Base-by-base conservation (phyloP, 2,888 invertebrate genomes). In the Scaptomyza cyrtandrae region DNA sequence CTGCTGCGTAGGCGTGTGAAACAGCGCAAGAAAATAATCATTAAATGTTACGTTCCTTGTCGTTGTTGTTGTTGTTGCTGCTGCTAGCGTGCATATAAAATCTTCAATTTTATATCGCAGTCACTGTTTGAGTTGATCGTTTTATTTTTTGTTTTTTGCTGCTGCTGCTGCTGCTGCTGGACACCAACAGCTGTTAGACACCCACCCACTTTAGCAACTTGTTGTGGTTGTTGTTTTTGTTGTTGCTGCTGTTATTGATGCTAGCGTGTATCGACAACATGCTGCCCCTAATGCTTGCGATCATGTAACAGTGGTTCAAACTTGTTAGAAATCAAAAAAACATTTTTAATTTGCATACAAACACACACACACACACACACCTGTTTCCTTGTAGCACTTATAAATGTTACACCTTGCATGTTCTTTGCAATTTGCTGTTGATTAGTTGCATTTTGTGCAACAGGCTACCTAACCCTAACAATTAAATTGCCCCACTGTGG, bases 201-300 rank as follows among this genome's bases (percentile, higher is more conserved):
- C 57, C 83, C 83, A 84, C 88, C 83, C 83, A 88, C 86, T 72
- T 79, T 53, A 76, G 31, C 58, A 66, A 79, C 49, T 62, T 60
- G 45, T 49, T 53, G 65, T 58, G 56, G 56, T 45, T 62, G 48
- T 57, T 66, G 82, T 52, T n/a, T n/a, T 49, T 53, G 65, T 58
- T 56, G 56, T 45, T 62, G 48, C 55, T 66, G 82, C 49, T 64
- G 61, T 44, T 49, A 44, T 35, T 35, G 58, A 35, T 57, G 44
- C 43, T 54, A 24, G 52, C 60, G 11, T 53, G 39, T 62, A 63
- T 59, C 69, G 67, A 75, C n/a, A n/a, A n/a, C n/a, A n/a, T n/a
- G 19, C 19, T 19, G 19, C 19, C 19, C 19, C 19, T 19, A 19
- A 19, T 19, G 19, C 19, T 19, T 19, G 19, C 2, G 19, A 19